Evolutionary conservation across 2,888 invertebrate genomes (phyloP).

Genomic region (Panopea generosa): DNA sequence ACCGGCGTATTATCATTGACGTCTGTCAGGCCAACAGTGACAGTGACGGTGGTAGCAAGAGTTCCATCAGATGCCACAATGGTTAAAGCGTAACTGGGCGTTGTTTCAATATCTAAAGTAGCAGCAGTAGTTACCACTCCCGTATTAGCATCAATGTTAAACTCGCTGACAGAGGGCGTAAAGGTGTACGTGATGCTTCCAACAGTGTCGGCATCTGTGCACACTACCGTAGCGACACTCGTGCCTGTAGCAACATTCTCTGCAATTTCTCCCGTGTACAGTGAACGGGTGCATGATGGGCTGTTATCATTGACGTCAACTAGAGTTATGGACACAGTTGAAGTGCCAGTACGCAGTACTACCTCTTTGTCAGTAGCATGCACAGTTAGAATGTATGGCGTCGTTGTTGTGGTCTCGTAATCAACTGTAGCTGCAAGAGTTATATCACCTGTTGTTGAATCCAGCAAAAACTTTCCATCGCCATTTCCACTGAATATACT

Average conservation of each 20-base stretch:
- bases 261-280: slow-evolving; percentile 53
- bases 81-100: slow-evolving; percentile 56
- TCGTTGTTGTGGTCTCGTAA: slow-evolving; percentile 67
- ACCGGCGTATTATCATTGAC: slow-evolving; percentile 74
- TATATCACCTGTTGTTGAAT: slow-evolving; percentile 44
- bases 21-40: slow-evolving; percentile 69
- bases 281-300: slow-evolving; percentile 60
- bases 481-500: slow-evolving; percentile 62
- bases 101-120: slow-evolving; percentile 71
- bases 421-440: slow-evolving; percentile 62
- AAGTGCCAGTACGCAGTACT: slow-evolving; percentile 57
- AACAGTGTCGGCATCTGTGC: slow-evolving; percentile 70
- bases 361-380: slow-evolving; percentile 69
- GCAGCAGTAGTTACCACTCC: slow-evolving; percentile 61
- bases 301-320: slow-evolving; percentile 74
- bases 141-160: slow-evolving; percentile 52
- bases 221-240: slow-evolving; percentile 58
- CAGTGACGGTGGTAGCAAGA: slow-evolving; percentile 95
- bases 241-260: slow-evolving; percentile 65
- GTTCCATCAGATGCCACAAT: slow-evolving; percentile 86
- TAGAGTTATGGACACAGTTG: slow-evolving; percentile 65
- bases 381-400: slow-evolving; percentile 65
- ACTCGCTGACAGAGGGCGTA: slow-evolving; percentile 60
- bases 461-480: slow-evolving; percentile 62
- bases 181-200: slow-evolving; percentile 55